phyloP scores from a whole-genome alignment of 1,140 invertebrate genomes.

The Marisa cornuarietis region DNA sequence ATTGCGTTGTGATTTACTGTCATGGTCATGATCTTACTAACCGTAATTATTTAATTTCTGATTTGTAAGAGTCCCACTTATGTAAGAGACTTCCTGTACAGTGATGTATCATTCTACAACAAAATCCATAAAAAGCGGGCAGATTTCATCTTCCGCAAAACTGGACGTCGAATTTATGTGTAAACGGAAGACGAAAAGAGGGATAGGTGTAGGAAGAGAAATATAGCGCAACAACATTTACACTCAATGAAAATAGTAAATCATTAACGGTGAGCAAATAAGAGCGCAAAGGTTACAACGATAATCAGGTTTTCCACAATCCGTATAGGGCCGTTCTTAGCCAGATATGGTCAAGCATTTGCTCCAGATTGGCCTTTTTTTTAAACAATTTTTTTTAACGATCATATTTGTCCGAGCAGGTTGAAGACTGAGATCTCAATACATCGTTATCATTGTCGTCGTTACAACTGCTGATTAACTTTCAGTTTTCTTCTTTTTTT shows the following conservation, averaged over 20 bases:
- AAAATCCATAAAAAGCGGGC: not conserved
- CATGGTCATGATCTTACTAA: not conserved
- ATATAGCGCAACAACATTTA: not conserved
- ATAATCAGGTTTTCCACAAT: not conserved
- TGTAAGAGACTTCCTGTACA: not conserved
- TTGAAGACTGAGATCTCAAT: no score
- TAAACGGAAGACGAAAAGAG: not conserved
- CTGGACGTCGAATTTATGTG: no score
- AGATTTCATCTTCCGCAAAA: not conserved
- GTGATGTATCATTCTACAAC: not conserved
- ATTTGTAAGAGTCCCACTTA: not conserved
- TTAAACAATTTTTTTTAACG: no score
- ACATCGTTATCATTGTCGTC: not conserved
- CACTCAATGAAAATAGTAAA: not conserved
- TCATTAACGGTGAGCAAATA: not conserved
- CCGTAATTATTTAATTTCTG: not conserved
- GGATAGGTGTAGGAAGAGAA: slow-evolving; percentile 9
- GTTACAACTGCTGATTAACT: not conserved
- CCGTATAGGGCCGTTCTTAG: no score
- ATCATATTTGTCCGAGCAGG: not conserved
- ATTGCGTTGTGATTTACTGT: not conserved
- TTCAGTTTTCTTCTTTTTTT: not conserved
- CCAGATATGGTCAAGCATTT: not conserved
- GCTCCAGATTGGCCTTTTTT: not conserved
- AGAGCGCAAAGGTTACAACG: not conserved